Evolutionary conservation across 2,888 invertebrate species (phyloP).

Genomic region (Chalcosyrphus nemorum): DNA sequence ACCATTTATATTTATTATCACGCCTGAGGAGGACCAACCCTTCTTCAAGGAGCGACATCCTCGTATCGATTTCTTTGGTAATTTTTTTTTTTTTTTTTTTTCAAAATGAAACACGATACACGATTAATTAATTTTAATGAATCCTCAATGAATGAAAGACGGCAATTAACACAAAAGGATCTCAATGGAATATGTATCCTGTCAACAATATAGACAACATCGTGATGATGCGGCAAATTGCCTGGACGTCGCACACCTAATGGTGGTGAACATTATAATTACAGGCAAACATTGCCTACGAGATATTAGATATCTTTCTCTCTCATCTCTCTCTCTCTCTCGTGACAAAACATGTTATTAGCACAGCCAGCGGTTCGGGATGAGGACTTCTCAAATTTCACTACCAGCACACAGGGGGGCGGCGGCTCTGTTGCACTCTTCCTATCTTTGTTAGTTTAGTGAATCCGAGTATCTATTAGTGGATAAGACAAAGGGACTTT

Average conservation of each 20-base stretch:
- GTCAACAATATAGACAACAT: slow-evolving; percentile 22
- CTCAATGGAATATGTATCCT: too few relatives aligned
- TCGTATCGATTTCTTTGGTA: neutral
- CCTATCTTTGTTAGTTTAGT: too few relatives aligned
- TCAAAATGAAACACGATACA: slow-evolving; percentile 47
- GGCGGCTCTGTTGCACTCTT: too few relatives aligned
- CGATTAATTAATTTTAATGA: slow-evolving; percentile 61
- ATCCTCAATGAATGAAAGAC: slow-evolving; percentile 25
- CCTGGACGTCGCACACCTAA: slow-evolving; percentile 22
- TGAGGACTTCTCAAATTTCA: slow-evolving; percentile 37
- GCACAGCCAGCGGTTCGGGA: neutral
- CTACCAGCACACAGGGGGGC: slow-evolving; percentile 8
- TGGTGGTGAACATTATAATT: slow-evolving; percentile 20
- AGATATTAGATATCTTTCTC: slow-evolving; percentile 46
- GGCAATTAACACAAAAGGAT: slow-evolving; percentile 28
- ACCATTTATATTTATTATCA: slow-evolving; percentile 52
- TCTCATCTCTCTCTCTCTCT: too few relatives aligned
- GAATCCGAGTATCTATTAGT: slow-evolving; percentile 15
- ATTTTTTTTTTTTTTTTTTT: slow-evolving; percentile 4
- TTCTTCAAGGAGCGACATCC: slow-evolving; percentile 8
- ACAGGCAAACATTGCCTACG: slow-evolving; percentile 38
- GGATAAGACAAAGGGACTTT: neutral
- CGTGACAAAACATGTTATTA: slow-evolving; percentile 57
- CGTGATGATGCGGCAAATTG: slow-evolving; percentile 11
- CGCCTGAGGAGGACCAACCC: slow-evolving; percentile 37